A percentile compares a stretch with the other conserved stretches of the same genome.
phyloP scores from a whole-genome alignment of 2,797 vertebrate genomes.

The Clarias pachynema region DNA sequence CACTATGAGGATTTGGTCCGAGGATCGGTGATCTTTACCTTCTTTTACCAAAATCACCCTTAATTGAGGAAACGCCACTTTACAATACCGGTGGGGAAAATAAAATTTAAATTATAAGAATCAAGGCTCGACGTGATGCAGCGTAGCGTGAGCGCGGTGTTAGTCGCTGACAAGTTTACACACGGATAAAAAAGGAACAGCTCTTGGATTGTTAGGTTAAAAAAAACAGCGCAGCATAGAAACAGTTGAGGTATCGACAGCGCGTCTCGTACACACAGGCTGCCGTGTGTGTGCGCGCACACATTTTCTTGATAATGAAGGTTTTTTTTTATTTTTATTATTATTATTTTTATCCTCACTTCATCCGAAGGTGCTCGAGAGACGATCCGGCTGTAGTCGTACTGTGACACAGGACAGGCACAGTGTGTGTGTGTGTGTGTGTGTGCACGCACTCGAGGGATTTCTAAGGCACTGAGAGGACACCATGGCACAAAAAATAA shows the following conservation, averaged over 20 bases:
- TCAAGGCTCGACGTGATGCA: too few relatives aligned
- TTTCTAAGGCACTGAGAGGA: conserved; percentile 82
- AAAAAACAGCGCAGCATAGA: conserved; percentile 59
- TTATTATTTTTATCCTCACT: not conserved
- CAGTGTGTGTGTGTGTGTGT: conserved; percentile 69
- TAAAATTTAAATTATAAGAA: too few relatives aligned
- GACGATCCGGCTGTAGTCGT: conserved; percentile 80
- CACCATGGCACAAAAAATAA: conserved; percentile 73
- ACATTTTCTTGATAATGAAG: conserved; percentile 21
- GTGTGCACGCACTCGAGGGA: conserved; percentile 57
- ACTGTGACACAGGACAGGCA: conserved; percentile 74
- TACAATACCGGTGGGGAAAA: too few relatives aligned
- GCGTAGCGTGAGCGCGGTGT: not conserved
- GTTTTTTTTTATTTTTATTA: too few relatives aligned
- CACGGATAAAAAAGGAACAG: not conserved
- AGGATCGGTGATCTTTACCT: too few relatives aligned
- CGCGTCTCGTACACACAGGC: conserved; percentile 54
- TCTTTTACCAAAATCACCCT: too few relatives aligned
- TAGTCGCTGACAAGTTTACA: not conserved
- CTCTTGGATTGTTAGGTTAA: conserved; percentile 38
- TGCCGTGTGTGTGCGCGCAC: not conserved
- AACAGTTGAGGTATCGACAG: conserved; percentile 72
- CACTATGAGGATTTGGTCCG: too few relatives aligned
- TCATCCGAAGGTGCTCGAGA: conserved; percentile 38
- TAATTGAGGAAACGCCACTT: too few relatives aligned